Percentiles rank a stretch among this genome's conserved stretches.
phyloP scores from a whole-genome alignment of 37 sponge, comb jelly and placozoan genomes.

The Crambe crambe region DNA sequence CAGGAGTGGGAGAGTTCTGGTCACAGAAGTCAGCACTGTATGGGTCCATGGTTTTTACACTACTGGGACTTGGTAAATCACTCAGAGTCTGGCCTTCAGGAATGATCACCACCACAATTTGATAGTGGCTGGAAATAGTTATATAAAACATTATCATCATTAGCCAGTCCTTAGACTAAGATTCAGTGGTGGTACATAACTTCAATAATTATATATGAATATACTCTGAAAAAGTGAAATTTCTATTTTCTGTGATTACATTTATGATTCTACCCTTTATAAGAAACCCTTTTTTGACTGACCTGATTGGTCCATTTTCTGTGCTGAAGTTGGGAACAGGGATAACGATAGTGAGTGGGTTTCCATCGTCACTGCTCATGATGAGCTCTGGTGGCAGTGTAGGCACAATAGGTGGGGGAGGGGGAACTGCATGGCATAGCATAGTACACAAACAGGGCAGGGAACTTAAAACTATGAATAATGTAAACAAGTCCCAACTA shows the following conservation, averaged over 20 bases:
- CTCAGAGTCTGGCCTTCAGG: not conserved
- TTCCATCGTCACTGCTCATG: not conserved
- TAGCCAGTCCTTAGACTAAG: no score
- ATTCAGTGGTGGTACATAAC: no score
- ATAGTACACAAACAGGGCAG: no score
- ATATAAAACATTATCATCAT: not conserved
- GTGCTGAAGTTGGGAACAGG: not conserved
- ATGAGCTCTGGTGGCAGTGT: not conserved
- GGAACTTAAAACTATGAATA: no score
- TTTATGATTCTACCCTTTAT: no score
- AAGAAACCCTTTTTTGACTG: not conserved
- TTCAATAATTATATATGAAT: not conserved
- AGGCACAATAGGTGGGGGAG: slow-evolving; percentile 14
- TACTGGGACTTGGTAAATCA: slow-evolving; percentile 3
- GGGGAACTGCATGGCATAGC: no score
- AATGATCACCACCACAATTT: slow-evolving; percentile 44
- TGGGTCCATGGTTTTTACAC: not conserved
- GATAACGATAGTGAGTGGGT: not conserved
- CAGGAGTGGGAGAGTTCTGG: not conserved
- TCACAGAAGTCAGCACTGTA: slow-evolving; percentile 9
- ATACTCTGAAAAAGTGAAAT: no score
- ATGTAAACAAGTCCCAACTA: no score
- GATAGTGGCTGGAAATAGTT: slow-evolving; percentile 57
- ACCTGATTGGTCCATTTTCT: slow-evolving; percentile 76
- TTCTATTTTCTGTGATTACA: no score